Conservation (phyloP, 2,888 invertebrate species). For the Eupelmus urozonus region DNA sequence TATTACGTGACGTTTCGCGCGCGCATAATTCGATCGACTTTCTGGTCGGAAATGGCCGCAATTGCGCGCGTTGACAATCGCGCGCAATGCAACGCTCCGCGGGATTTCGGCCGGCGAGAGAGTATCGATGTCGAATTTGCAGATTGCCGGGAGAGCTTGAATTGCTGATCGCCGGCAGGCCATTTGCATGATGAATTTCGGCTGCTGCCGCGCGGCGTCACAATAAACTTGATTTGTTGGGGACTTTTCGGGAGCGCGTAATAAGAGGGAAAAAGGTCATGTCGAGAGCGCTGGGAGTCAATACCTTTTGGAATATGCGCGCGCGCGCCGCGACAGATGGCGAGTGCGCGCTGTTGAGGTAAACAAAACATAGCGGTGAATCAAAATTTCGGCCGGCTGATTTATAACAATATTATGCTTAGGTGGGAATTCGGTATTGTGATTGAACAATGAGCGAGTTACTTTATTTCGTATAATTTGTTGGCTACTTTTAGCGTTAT, state of each 20-base stretch:
- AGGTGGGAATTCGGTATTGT: too few relatives aligned
- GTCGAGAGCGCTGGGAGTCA: neutral
- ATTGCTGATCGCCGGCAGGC: constrained; percentile 39
- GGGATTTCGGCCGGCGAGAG: constrained; percentile 1
- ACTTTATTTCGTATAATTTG: too few relatives aligned
- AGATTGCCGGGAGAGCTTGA: neutral
- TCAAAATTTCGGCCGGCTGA: neutral
- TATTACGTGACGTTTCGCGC: constrained; percentile 42
- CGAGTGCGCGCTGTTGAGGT: neutral
- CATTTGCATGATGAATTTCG: constrained; percentile 48
- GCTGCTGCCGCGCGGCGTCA: too few relatives aligned
- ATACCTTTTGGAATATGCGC: constrained; percentile 9
- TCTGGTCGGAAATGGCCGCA: constrained; percentile 22
- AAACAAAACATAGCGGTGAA: constrained; percentile 24
- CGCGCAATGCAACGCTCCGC: neutral
- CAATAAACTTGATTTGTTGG: constrained; percentile 40
- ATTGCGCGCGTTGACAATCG: neutral
- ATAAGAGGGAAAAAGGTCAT: constrained; percentile 23
- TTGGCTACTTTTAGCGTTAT: too few relatives aligned
- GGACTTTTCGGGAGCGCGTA: neutral
- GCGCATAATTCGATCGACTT: constrained; percentile 45
- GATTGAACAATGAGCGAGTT: too few relatives aligned
- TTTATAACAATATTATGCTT: neutral
- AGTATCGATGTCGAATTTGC: constrained; percentile 21
- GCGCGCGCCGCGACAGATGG: too few relatives aligned